These are phyloP conservation scores for Eupithecia inturbata DNA, from an alignment of 2,888 invertebrate species.

Conservation along the genomic window DNA sequence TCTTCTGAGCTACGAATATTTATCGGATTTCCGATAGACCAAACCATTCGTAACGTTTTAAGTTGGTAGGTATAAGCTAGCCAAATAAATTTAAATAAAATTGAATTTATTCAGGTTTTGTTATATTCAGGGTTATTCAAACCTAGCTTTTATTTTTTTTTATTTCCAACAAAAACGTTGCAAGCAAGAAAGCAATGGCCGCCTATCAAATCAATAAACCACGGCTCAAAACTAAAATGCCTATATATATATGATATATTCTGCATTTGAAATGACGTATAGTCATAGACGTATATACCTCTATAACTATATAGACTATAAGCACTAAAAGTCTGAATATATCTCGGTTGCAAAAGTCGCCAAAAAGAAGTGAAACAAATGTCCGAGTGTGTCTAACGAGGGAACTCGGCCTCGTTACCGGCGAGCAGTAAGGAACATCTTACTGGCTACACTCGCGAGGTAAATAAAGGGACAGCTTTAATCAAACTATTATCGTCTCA, in stretches of 20 bases:
- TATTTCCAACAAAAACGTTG: no score
- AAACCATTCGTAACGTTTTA: not conserved
- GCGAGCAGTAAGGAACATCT: constrained; percentile 66
- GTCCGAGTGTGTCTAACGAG: constrained; percentile 65
- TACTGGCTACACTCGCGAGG: constrained; percentile 54
- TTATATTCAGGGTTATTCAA: no score
- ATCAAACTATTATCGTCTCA: no score
- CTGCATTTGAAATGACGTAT: no score
- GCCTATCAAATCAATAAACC: no score
- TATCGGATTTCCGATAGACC: not conserved
- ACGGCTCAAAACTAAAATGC: no score
- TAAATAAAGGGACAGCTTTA: not conserved
- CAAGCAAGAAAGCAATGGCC: not conserved
- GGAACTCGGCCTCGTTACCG: constrained; percentile 68
- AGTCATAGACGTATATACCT: not conserved
- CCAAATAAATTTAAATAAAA: no score
- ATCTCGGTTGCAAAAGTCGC: constrained; percentile 45
- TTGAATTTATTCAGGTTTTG: no score
- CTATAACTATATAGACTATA: no score
- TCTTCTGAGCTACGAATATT: not conserved
- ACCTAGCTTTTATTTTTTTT: no score
- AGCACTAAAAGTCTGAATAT: not conserved
- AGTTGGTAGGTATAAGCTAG: not conserved
- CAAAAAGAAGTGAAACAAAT: constrained; percentile 65
- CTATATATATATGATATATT: no score